Percentiles rank a stretch among this genome's conserved stretches.
These are phyloP conservation scores for Limnephilus auricula DNA, from an alignment of 2,888 invertebrate genomes.

Conservation along the genomic window DNA sequence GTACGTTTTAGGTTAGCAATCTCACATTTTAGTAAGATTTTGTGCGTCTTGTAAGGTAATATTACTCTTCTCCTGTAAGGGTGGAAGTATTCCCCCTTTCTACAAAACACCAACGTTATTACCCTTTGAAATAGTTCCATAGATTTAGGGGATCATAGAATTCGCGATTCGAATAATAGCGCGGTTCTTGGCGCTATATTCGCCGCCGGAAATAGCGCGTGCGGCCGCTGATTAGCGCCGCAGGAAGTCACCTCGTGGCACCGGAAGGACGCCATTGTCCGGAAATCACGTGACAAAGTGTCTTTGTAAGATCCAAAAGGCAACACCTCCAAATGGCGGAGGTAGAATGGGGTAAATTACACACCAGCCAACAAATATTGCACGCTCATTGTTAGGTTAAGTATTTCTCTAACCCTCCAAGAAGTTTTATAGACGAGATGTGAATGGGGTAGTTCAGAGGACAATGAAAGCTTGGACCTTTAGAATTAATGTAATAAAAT, in stretches of 20 bases:
- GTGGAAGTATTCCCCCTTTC: neutral
- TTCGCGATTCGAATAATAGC: neutral
- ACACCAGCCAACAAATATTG: slow-evolving; percentile 19
- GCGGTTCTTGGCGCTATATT: slow-evolving; percentile 20
- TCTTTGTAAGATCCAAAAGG: slow-evolving; percentile 24
- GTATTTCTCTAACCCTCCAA: neutral
- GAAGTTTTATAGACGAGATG: neutral
- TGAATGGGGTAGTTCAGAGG: neutral
- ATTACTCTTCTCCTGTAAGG: no score
- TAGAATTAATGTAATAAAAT: neutral
- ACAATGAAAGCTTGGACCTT: neutral
- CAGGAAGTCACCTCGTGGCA: slow-evolving; percentile 58
- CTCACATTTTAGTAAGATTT: no score
- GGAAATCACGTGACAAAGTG: slow-evolving; percentile 53
- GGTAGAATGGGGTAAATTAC: slow-evolving; percentile 40
- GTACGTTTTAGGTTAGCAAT: no score
- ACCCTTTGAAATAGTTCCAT: neutral
- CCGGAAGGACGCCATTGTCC: slow-evolving; percentile 48
- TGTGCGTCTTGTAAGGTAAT: no score
- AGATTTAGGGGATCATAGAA: neutral
- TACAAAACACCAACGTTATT: neutral
- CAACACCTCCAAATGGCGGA: slow-evolving; percentile 24
- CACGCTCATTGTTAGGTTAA: slow-evolving; percentile 21
- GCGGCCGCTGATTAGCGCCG: slow-evolving; percentile 62
- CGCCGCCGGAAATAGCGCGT: slow-evolving; percentile 52